A percentile compares a stretch with the other conserved stretches of the same genome.
These are phyloP conservation scores for Teleogryllus oceanicus DNA, from an alignment of 2,888 invertebrate genomes.

Conservation along the genomic window DNA sequence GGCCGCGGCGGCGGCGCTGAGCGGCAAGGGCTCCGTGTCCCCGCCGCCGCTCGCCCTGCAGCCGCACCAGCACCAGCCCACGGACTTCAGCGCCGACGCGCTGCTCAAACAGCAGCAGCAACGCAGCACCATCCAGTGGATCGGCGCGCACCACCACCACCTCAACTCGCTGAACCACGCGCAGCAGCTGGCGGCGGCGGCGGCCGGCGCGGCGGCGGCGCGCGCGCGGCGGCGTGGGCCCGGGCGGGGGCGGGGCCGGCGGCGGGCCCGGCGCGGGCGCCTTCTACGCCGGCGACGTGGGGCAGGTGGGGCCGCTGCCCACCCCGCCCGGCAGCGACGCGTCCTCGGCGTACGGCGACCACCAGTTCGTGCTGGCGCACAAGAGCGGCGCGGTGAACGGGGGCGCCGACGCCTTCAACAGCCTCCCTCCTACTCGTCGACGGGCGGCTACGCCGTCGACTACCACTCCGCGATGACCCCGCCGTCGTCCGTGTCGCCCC, in stretches of 20 bases:
- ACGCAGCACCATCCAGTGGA: constrained; percentile 87
- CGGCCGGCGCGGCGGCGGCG: constrained; percentile 48
- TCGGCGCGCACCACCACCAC: constrained; percentile 73
- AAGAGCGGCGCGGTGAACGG: constrained; percentile 40
- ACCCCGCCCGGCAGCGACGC: constrained; percentile 89
- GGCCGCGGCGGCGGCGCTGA: constrained; percentile 52
- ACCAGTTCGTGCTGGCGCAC: constrained; percentile 53
- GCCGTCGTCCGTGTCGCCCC: constrained; percentile 92
- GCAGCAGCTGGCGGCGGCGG: constrained; percentile 38
- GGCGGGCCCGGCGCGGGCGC: constrained; percentile 38
- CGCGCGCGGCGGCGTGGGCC: constrained; percentile 56
- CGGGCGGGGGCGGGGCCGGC: constrained; percentile 48
- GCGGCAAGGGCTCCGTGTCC: constrained; percentile 38
- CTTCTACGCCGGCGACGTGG: constrained; percentile 44
- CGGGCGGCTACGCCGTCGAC: constrained; percentile 61
- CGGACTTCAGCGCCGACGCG: constrained; percentile 84
- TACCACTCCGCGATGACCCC: constrained; percentile 95
- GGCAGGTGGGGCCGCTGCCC: constrained; percentile 69
- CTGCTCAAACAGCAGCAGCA: constrained; percentile 76
- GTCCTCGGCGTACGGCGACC: constrained; percentile 66
- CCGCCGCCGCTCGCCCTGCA: constrained; percentile 52
- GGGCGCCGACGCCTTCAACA: constrained; percentile 56
- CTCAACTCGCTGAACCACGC: constrained; percentile 56
- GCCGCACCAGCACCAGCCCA: constrained; percentile 61
- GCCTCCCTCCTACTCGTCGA: constrained; percentile 54